These are phyloP conservation scores for Athalia circularis DNA, from an alignment of 2,888 invertebrate genomes.

Conservation along the genomic window DNA sequence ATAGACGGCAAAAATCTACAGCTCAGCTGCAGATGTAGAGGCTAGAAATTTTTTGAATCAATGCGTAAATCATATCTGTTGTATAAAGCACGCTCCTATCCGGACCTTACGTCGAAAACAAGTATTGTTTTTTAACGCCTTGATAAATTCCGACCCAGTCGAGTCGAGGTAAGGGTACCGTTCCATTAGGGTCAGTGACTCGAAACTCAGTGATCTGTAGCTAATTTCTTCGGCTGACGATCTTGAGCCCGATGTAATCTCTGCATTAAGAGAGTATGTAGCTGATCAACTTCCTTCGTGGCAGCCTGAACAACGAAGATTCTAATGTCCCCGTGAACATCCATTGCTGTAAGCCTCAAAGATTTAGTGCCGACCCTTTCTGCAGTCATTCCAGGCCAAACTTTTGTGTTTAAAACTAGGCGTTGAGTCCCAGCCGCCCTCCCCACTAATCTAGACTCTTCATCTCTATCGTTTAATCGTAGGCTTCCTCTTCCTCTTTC, in stretches of 20 bases:
- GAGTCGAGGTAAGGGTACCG: constrained; percentile 48
- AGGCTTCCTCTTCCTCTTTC: constrained; percentile 93
- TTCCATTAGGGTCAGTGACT: constrained; percentile 45
- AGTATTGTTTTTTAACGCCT: constrained; percentile 48
- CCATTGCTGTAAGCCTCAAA: constrained; percentile 90
- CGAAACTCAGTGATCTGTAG: constrained; percentile 69
- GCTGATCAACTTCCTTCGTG: constrained; percentile 82
- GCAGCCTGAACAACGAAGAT: constrained; percentile 88
- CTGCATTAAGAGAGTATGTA: constrained; percentile 79
- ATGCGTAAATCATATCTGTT: constrained; percentile 58
- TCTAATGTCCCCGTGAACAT: constrained; percentile 87
- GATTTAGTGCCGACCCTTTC: constrained; percentile 92
- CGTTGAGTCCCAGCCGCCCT: constrained; percentile 92
- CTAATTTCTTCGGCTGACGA: constrained; percentile 69
- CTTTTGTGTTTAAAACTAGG: constrained; percentile 94
- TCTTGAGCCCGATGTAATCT: constrained; percentile 76
- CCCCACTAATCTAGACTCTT: constrained; percentile 89
- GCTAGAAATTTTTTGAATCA: constrained; percentile 20
- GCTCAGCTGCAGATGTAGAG: not conserved
- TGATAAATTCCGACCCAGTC: constrained; percentile 41
- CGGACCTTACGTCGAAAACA: constrained; percentile 50
- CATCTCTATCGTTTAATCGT: constrained; percentile 84
- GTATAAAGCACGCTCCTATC: constrained; percentile 53
- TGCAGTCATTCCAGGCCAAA: constrained; percentile 94
- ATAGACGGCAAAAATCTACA: constrained; percentile 4